Conservation (phyloP, 2,113 vertebrate genomes). For the Sorex araneus region DNA sequence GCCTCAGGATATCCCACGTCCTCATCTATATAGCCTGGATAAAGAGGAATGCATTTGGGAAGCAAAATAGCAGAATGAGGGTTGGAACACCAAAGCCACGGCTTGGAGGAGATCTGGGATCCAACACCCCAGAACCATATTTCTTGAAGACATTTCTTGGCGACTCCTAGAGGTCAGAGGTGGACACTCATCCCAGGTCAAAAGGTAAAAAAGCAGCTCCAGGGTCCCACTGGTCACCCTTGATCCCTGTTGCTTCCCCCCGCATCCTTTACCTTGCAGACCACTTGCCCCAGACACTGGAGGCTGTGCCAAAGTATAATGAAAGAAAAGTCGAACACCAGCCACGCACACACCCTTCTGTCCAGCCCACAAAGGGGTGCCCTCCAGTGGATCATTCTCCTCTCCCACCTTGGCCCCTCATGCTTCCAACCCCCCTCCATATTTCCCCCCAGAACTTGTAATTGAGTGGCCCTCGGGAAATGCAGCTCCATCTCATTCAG, state of each 20-base stretch:
- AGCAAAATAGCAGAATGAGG: not conserved
- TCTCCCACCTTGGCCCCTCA: not conserved
- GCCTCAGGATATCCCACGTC: too few relatives aligned
- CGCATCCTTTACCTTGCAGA: too few relatives aligned
- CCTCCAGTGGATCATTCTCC: not conserved
- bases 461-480: constrained; percentile 86
- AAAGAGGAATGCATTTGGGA: not conserved
- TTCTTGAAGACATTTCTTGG: too few relatives aligned
- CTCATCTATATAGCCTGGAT: not conserved
- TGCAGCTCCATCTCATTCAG: constrained; percentile 87
- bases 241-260: too few relatives aligned
- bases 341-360: not conserved
- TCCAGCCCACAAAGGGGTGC: not conserved
- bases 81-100: not conserved
- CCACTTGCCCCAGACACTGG: too few relatives aligned
- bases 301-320: not conserved
- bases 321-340: constrained; percentile 11
- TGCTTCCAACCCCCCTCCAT: not conserved
- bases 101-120: not conserved
- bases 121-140: not conserved
- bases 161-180: not conserved
- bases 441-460: constrained; percentile 79
- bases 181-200: too few relatives aligned
- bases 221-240: too few relatives aligned
- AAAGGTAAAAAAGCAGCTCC: too few relatives aligned